A percentile compares a stretch with the other conserved stretches of the same genome.
These are phyloP conservation scores for Geopemphigus sp. DNA, from an alignment of 1,140 invertebrate species.

Conservation along the genomic window DNA sequence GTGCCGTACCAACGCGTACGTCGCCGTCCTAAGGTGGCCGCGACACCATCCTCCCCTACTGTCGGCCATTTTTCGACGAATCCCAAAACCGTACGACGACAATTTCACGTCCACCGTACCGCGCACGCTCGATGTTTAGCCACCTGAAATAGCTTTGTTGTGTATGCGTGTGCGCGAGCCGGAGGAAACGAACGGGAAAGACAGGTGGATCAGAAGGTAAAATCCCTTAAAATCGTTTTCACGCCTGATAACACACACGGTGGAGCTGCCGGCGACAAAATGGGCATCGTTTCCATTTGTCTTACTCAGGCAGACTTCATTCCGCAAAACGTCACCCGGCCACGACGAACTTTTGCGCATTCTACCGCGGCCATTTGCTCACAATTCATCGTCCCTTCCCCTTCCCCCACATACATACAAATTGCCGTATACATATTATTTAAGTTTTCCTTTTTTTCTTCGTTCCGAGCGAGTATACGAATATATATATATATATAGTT, in stretches of 20 bases:
- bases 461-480: too few relatives aligned
- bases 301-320: constrained; percentile 4
- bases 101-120: too few relatives aligned
- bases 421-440: too few relatives aligned
- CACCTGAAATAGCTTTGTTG: constrained; percentile 23
- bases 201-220: neutral
- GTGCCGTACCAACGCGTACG: neutral
- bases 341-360: neutral
- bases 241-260: constrained; percentile 30
- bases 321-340: neutral
- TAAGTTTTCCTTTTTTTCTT: too few relatives aligned
- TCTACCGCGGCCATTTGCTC: too few relatives aligned
- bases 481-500: too few relatives aligned
- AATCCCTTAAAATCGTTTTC: constrained; percentile 44
- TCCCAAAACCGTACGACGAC: too few relatives aligned
- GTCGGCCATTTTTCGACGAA: too few relatives aligned
- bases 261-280: constrained; percentile 5
- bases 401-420: too few relatives aligned
- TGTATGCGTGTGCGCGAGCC: neutral
- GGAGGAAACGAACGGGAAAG: neutral
- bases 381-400: too few relatives aligned
- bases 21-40: too few relatives aligned
- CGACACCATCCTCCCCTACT: too few relatives aligned
- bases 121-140: constrained; percentile 3
- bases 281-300: constrained; percentile 41